Percentiles rank a stretch among this genome's conserved stretches.
phyloP scores from a whole-genome alignment of 2,113 vertebrate species.

The Thunnus maccoyii region DNA sequence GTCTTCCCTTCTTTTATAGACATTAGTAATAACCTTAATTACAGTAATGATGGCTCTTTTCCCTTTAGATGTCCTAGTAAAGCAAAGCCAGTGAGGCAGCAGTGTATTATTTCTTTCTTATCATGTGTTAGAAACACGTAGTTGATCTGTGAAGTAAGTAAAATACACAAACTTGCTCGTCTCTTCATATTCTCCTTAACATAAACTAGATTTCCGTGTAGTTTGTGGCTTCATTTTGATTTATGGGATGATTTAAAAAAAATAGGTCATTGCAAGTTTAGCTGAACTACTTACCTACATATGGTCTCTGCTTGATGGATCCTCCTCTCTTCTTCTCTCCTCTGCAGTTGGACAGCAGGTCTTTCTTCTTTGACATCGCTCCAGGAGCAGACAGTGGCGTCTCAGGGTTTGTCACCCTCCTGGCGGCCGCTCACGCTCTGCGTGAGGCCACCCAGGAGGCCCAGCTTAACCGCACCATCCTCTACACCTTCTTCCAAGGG shows the following conservation, averaged over 20 bases:
- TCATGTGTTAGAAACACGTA: too few species aligned
- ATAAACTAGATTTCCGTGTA: too few species aligned
- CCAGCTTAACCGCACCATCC: slow-evolving; percentile 83
- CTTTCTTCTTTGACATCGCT: slow-evolving; percentile 94
- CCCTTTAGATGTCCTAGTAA: too few species aligned
- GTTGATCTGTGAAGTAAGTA: too few species aligned
- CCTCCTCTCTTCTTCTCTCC: neutral
- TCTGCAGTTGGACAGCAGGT: slow-evolving; percentile 91
- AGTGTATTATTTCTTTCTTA: too few species aligned
- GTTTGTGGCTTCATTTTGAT: neutral
- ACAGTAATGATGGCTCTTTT: too few species aligned
- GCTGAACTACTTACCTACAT: neutral
- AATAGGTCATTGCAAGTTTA: neutral
- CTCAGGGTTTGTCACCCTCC: slow-evolving; percentile 89
- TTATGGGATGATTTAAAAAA: neutral
- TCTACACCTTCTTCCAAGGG: slow-evolving; percentile 96
- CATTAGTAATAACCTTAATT: too few species aligned
- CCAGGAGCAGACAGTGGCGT: slow-evolving; percentile 90
- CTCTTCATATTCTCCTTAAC: too few species aligned
- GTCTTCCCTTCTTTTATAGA: too few species aligned
- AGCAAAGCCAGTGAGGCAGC: too few species aligned
- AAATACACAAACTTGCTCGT: too few species aligned
- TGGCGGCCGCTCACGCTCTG: slow-evolving; percentile 92
- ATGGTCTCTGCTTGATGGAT: neutral
- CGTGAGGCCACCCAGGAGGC: slow-evolving; percentile 72